Base-by-base conservation (phyloP, 2,113 vertebrate species). In the Eulemur rufifrons region DNA sequence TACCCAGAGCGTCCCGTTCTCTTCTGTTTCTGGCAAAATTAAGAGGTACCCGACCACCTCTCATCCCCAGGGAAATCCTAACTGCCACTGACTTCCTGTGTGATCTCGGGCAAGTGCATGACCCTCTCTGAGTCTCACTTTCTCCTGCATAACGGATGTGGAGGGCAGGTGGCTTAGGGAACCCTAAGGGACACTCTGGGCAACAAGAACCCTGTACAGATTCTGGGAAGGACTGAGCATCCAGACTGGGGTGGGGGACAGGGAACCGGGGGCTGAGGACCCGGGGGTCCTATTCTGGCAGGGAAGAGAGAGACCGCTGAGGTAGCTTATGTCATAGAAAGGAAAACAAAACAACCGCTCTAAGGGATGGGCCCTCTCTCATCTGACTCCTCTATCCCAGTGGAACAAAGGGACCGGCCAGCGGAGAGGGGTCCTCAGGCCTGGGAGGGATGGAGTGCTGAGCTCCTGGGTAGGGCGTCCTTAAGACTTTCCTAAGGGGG, bases 241-340 rank as follows among this genome's bases (percentile, higher is more conserved):
- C 61, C 68, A 87, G 47, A 42, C 42, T 85, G 11, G 21, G 25
- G 20, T 69, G 3, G 39, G 23, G 47, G 34, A 27, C 18, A 42
- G 89, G 45, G n/a, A 52, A 45, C 20, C 32, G n/a, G 23, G 42
- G 34, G 17, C 11, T 25, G 86, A n/a, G 52, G 56, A 45, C 29
- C 32, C n/a, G 52, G 71, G 59, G 42, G 39, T 71, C 59, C 71
- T 56, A 0, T 86, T 91, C 74, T 86, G 52, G 54, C 64, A 83
- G 71, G 80, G 93, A 92, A 92, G 86, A 95, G 83, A 86, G 14
- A 83, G 84, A 80, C 21, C 2, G 77, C 91, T 97, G 98, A 98
- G 98, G 98, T 98, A 98, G 98, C 96, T 90, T 73, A 78, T 96
- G 83, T 97, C 76, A 95, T 61, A 94, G 91, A 81, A 96, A 95